Conservation (phyloP, 2,113 vertebrate species). For the Sorex fumeus region DNA sequence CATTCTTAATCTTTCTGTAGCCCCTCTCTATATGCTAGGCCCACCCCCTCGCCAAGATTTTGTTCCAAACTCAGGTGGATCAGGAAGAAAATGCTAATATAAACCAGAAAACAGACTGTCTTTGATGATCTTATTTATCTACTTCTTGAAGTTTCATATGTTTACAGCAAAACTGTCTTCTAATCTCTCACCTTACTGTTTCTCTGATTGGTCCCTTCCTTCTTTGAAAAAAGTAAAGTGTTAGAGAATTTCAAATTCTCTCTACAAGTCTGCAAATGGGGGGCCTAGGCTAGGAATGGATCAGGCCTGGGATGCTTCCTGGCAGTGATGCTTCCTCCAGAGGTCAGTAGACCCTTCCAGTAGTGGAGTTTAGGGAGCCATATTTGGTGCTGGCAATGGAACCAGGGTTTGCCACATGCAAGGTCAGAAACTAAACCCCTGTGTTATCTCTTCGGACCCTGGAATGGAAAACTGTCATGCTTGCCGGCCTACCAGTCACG, state of each 20-base stretch:
- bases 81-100: not conserved
- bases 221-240: not conserved
- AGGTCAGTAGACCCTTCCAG: conserved; percentile 8
- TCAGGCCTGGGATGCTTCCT: not conserved
- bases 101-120: conserved; percentile 8
- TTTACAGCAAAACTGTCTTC: conserved; percentile 41
- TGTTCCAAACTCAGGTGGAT: conserved; percentile 4
- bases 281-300: not conserved
- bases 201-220: not conserved
- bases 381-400: not conserved
- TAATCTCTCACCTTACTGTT: not conserved
- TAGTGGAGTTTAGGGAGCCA: not conserved
- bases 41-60: not conserved
- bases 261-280: conserved; percentile 17
- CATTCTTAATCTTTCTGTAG: not conserved
- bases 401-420: too few species aligned
- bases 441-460: not conserved
- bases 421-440: not conserved
- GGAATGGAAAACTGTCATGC: conserved; percentile 11
- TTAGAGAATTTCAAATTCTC: conserved; percentile 21
- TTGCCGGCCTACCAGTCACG: not conserved
- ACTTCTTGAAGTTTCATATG: conserved; percentile 30
- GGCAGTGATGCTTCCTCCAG: not conserved
- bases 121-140: conserved; percentile 13
- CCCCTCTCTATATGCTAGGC: not conserved